These are phyloP conservation scores for Coranthus polyacanthus DNA, from an alignment of 2,797 vertebrate species.

Conservation along the genomic window DNA sequence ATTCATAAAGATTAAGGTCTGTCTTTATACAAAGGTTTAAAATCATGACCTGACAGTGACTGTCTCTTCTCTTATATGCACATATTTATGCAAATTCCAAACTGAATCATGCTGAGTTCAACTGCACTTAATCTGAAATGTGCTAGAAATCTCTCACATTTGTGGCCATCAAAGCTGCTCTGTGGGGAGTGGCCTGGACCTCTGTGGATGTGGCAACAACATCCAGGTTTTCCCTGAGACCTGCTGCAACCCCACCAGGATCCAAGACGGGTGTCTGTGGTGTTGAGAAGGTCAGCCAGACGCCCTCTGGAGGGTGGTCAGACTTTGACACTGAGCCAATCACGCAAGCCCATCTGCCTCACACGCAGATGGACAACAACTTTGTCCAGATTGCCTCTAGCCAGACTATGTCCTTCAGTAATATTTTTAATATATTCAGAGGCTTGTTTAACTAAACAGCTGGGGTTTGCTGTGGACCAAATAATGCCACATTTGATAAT, in stretches of 20 bases:
- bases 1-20: slow-evolving; percentile 56
- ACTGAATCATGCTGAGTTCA: slow-evolving; percentile 21
- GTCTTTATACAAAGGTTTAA: slow-evolving; percentile 44
- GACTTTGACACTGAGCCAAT: slow-evolving; percentile 68
- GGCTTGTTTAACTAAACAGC: slow-evolving; percentile 68
- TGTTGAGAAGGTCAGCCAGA: slow-evolving; percentile 78
- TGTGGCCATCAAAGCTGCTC: slow-evolving; percentile 36
- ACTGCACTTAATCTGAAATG: slow-evolving; percentile 27
- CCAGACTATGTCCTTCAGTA: slow-evolving; percentile 58
- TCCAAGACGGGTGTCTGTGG: slow-evolving; percentile 54
- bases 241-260: slow-evolving; percentile 52
- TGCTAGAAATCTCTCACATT: slow-evolving; percentile 31
- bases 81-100: slow-evolving; percentile 30
- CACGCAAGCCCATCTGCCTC: slow-evolving; percentile 45
- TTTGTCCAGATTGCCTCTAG: slow-evolving; percentile 64
- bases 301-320: slow-evolving; percentile 68
- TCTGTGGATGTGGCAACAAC: slow-evolving; percentile 64
- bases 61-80: slow-evolving; percentile 14
- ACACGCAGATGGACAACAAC: slow-evolving; percentile 72
- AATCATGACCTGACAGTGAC: slow-evolving; percentile 33
- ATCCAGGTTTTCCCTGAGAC: slow-evolving; percentile 49
- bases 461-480: slow-evolving; percentile 56
- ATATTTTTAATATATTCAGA: slow-evolving; percentile 71
- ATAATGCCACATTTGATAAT: slow-evolving; percentile 67
- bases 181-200: slow-evolving; percentile 26